Evolutionary conservation across 2,888 invertebrate genomes (phyloP), one percentile per base, ranked within the genome.

Genomic region (Carpatolechia fugitivella): DNA sequence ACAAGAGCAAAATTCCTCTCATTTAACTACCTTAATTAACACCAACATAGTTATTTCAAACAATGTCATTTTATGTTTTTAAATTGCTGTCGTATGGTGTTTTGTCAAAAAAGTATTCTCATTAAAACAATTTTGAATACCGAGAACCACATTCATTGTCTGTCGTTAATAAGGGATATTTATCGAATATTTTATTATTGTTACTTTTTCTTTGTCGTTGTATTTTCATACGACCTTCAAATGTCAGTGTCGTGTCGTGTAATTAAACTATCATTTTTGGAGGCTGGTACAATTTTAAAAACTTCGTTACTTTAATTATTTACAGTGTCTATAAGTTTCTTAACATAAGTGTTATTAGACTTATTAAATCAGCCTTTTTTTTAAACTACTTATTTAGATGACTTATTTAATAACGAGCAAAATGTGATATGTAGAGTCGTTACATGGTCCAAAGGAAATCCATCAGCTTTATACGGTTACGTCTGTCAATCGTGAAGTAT

Each of bases 241-340:
- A 61, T 66, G 73, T 70, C 65, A 58, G 59, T 56, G 69, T 66
- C 70, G 67, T 65, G 60, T 65, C 67, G 66, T 67, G 66, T 67
- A 68, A 65, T 71, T 72, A 70, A 70, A 70, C 67, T 74, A 71
- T 69, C 64, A 70, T 66, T 72, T 57, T 47, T 52, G 52, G 52
- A 36, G 40, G 6, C 11, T 54, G 58, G 63, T 55, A 0, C 55
- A 69, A 67, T 57, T 57, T 1, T 4, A 14, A 40, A 5, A 35
- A 11, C 33, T n/a, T n/a, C n/a, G n/a, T n/a, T n/a, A n/a, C n/a
- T n/a, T n/a, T n/a, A n/a, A n/a, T n/a, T n/a, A n/a, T n/a, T n/a
- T n/a, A n/a, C n/a, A n/a, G n/a, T n/a, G n/a, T n/a, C n/a, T n/a
- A n/a, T n/a, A n/a, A n/a, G n/a, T n/a, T n/a, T n/a, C n/a, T n/a